These are phyloP conservation scores for Selenia dentaria DNA, from an alignment of 2,888 invertebrate species.

Conservation along the genomic window DNA sequence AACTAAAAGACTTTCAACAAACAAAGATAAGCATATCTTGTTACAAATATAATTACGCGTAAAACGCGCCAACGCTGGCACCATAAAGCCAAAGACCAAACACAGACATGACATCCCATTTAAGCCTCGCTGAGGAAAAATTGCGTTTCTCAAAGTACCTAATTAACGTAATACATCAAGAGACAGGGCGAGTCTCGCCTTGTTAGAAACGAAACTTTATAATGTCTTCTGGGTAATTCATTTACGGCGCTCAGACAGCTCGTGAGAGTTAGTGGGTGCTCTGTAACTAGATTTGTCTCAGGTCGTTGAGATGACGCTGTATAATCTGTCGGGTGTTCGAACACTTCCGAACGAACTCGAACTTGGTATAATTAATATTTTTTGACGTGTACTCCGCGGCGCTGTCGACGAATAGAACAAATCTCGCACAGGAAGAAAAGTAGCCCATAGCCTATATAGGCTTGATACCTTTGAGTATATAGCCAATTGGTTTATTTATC, in stretches of 20 bases:
- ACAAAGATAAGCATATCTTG: too few relatives aligned
- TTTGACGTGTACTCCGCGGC: too few relatives aligned
- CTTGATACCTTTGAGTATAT: too few relatives aligned
- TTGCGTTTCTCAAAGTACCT: constrained; percentile 41
- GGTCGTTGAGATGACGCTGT: constrained; percentile 18
- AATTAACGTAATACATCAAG: constrained; percentile 59
- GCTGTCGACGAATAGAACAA: too few relatives aligned
- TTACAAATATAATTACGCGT: not conserved
- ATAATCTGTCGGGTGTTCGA: constrained; percentile 4
- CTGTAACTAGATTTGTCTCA: constrained; percentile 27
- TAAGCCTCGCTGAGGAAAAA: constrained; percentile 38
- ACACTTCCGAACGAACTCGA: not conserved
- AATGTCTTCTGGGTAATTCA: constrained; percentile 31
- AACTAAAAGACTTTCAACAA: too few relatives aligned
- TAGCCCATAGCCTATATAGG: too few relatives aligned
- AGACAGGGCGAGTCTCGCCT: constrained; percentile 18
- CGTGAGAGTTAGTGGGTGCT: constrained; percentile 22
- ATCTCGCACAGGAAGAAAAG: too few relatives aligned
- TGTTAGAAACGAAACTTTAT: constrained; percentile 30
- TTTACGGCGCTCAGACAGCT: constrained; percentile 25
- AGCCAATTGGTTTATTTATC: too few relatives aligned
- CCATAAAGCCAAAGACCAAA: constrained; percentile 12
- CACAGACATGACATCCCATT: constrained; percentile 13
- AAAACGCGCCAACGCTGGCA: not conserved
- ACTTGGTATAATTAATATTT: too few relatives aligned